Conservation (phyloP, 2,113 vertebrate species). For the Dasypus novemcinctus region DNA sequence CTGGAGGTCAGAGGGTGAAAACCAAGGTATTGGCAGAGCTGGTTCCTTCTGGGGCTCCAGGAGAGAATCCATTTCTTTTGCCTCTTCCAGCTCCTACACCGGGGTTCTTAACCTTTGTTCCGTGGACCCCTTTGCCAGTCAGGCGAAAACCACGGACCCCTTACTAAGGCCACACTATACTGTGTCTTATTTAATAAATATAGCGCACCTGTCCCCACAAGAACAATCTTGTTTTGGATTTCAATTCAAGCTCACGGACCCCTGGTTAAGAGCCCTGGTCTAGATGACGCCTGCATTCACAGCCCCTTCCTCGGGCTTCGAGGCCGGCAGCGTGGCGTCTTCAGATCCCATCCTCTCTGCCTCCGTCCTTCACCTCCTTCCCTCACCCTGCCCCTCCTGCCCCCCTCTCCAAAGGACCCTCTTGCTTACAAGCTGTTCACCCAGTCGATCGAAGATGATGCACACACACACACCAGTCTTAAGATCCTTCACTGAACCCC, state of each 20-base stretch:
- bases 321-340: fast-evolving
- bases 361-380: not conserved
- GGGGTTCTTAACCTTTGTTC: too few species aligned
- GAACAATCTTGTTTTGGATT: too few species aligned
- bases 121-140: too few species aligned
- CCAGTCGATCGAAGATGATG: not conserved
- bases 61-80: not conserved
- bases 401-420: not conserved
- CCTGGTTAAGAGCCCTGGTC: too few species aligned
- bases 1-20: not conserved
- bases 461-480: not conserved
- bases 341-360: not conserved
- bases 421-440: not conserved
- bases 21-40: not conserved
- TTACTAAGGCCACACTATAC: too few species aligned
- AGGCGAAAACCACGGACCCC: too few species aligned
- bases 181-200: too few species aligned
- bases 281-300: fast-evolving
- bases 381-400: not conserved
- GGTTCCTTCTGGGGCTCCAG: not conserved
- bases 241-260: too few species aligned
- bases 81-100: not conserved
- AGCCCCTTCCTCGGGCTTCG: too few species aligned
- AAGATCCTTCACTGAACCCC: not conserved
- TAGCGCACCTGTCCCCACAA: too few species aligned